These are phyloP conservation scores for Gymnorhina tibicen DNA, from an alignment of 2,113 vertebrate species.

Conservation along the genomic window DNA sequence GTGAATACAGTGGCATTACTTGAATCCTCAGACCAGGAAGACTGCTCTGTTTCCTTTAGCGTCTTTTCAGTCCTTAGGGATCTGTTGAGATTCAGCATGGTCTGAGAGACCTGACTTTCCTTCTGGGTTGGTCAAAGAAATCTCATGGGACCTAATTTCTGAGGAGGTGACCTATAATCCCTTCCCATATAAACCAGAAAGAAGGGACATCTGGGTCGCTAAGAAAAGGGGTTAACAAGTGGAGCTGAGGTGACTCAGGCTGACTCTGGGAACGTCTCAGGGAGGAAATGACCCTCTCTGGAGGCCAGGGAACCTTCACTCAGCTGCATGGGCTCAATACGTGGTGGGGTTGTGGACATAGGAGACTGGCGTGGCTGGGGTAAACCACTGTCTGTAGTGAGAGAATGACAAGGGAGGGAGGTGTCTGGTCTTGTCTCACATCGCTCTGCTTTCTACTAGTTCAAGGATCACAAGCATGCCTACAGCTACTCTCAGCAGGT, in stretches of 20 bases:
- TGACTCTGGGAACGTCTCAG: background rate
- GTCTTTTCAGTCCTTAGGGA: background rate
- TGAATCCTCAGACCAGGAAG: background rate
- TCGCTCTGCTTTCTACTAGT: background rate
- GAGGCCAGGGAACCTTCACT: background rate
- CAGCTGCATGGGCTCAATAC: background rate
- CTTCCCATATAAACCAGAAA: background rate
- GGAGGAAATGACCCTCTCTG: background rate
- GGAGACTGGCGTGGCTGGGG: accelerated
- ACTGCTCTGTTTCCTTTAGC: background rate
- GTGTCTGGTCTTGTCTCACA: background rate
- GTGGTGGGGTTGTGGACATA: accelerated
- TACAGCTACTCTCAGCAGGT: background rate
- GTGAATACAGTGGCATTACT: background rate
- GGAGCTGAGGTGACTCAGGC: background rate
- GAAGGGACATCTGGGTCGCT: accelerated
- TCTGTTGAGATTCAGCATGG: background rate
- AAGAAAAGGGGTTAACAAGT: accelerated
- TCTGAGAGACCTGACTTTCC: background rate
- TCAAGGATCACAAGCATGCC: background rate
- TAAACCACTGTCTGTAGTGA: background rate
- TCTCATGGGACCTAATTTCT: background rate
- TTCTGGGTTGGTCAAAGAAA: background rate
- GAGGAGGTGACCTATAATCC: background rate
- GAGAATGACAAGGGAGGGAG: background rate